Evolutionary conservation across 1,140 invertebrate genomes (phyloP).

Genomic region (Drosophila auraria): DNA sequence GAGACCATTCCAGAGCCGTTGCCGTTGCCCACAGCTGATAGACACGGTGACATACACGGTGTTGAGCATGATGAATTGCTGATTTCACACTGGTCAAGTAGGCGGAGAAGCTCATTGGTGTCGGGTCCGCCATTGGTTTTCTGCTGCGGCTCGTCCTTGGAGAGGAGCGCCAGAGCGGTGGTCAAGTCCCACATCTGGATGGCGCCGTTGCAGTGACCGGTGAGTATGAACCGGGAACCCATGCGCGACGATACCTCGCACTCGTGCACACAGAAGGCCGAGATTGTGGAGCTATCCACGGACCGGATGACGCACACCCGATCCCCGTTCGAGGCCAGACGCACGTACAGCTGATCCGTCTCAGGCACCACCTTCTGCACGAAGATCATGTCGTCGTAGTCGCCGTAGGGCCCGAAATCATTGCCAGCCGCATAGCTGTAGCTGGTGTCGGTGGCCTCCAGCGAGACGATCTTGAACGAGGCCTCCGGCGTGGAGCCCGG

Average conservation of each 20-base stretch:
- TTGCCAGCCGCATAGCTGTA: slow-evolving; percentile 91
- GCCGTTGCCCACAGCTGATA: slow-evolving; percentile 86
- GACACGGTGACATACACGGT: slow-evolving; percentile 93
- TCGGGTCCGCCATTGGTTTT: slow-evolving; percentile 92
- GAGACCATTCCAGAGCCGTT: slow-evolving; percentile 81
- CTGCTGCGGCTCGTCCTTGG: slow-evolving; percentile 89
- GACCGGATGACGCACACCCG: slow-evolving; percentile 98
- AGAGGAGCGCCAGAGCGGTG: slow-evolving; percentile 94
- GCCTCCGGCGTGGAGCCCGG: slow-evolving; percentile 98
- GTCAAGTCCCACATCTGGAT: slow-evolving; percentile 99
- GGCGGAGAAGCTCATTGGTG: slow-evolving; percentile 93
- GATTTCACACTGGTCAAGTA: slow-evolving; percentile 97
- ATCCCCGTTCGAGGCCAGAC: slow-evolving; percentile 96
- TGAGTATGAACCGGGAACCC: slow-evolving; percentile 97
- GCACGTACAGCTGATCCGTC: slow-evolving; percentile 96
- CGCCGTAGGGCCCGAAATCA: slow-evolving; percentile 97
- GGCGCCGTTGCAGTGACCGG: slow-evolving; percentile 96
- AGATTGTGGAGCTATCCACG: slow-evolving; percentile 97
- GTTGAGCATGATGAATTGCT: slow-evolving; percentile 93
- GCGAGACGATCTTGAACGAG: slow-evolving; percentile 93
- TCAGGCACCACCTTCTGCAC: slow-evolving; percentile 99
- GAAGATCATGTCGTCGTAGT: slow-evolving; percentile 99
- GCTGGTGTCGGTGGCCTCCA: slow-evolving; percentile 90
- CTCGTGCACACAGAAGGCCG: slow-evolving; percentile 98
- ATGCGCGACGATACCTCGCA: slow-evolving; percentile 97